phyloP scores from a whole-genome alignment of 2,797 vertebrate species.

The Periophthalmus magnuspinnatus region DNA sequence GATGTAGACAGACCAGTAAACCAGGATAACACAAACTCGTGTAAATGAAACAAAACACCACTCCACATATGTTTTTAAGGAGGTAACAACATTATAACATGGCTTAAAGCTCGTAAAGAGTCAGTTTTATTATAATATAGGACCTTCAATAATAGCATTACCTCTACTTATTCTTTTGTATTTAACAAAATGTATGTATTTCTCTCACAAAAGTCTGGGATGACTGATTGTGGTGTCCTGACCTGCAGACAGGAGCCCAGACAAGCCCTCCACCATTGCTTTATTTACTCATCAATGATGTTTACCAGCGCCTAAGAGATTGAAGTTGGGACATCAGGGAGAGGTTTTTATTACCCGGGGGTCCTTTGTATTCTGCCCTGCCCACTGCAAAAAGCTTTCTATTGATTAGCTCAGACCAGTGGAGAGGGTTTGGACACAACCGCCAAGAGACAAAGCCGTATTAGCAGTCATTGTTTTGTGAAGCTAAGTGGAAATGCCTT shows the following conservation, averaged over 20 bases:
- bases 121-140: too few species aligned
- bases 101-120: too few species aligned
- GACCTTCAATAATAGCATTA: too few species aligned
- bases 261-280: slow-evolving; percentile 25
- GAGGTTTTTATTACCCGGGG: slow-evolving; percentile 58
- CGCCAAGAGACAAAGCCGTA: slow-evolving; percentile 35
- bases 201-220: too few species aligned
- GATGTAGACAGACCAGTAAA: too few species aligned
- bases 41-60: too few species aligned
- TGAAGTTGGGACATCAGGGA: slow-evolving; percentile 56
- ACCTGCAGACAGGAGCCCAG: slow-evolving; percentile 2
- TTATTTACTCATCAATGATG: slow-evolving; percentile 66
- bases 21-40: too few species aligned
- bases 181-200: not conserved
- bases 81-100: too few species aligned
- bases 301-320: slow-evolving; percentile 61
- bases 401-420: slow-evolving; percentile 57
- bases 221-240: not conserved
- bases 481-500: slow-evolving; percentile 26
- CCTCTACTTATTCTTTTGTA: too few species aligned
- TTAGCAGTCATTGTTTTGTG: slow-evolving; percentile 33
- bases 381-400: slow-evolving; percentile 61
- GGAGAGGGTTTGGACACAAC: slow-evolving; percentile 38
- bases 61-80: too few species aligned
- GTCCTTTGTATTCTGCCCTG: slow-evolving; percentile 59